Evolutionary conservation across 2,888 invertebrate species (phyloP), one percentile per base, ranked within the genome.

Genomic region (Drosophila imparisetae): DNA sequence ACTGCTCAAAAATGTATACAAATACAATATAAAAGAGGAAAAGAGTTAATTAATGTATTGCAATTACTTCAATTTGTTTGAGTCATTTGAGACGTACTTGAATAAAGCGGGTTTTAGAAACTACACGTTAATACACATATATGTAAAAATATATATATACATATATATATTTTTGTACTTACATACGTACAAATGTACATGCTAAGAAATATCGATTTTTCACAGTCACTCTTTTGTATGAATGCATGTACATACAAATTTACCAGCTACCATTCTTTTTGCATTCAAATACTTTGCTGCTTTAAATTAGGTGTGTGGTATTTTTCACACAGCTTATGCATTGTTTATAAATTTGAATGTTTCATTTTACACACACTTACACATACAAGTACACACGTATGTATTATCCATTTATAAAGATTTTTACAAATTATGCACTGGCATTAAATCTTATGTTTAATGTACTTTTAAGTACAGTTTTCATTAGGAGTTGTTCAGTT

Each of bases 141-240:
- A 45, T 55, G 63, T 42, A 38, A 38, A 21, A 29, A 52, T 67
- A 42, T 40, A 36, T 30, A 58, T 30, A 34, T 32, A 27, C n/a
- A 69, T 59, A 24, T 42, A 78, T 54, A 73, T 45, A n/a, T 29
- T 57, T 58, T 38, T 32, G 42, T 36, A 60, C 36, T 48, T 59
- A 60, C 45, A 60, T 52, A 66, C 48, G 60, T 60, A 66, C 30
- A 29, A 45, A 72, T 65, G 60, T 78, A 77, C 60, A 62, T 70
- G 76, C 65, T 66, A 66, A 71, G 62, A 61, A 76, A 57, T 80
- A 78, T 81, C 81, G 81, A 78, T 78, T 81, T 81, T 78, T 78
- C 78, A 40, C 81, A 81, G 62, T 62, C 38, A 66, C 42, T 45
- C 45, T 48, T 63, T 63, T 57, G 34, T 42, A 55, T 34, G 36